Percentiles rank a stretch among this genome's conserved stretches.
phyloP scores from a whole-genome alignment of 2,797 vertebrate genomes.

The Liparis tanakae region DNA sequence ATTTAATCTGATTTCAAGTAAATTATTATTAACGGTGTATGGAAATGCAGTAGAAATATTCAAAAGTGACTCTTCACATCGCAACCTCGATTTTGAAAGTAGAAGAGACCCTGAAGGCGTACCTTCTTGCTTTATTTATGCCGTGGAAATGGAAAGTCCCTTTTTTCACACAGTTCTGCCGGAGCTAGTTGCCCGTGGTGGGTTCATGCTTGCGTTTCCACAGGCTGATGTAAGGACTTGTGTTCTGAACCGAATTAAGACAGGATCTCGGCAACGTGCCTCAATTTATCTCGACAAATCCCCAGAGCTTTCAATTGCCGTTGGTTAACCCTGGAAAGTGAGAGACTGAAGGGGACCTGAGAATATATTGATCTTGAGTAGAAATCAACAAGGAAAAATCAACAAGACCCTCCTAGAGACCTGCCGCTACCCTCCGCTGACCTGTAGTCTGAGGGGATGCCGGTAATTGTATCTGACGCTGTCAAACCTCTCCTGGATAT shows the following conservation, averaged over 20 bases:
- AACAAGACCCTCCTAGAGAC: constrained; percentile 47
- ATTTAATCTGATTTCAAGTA: constrained; percentile 35
- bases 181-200: constrained; percentile 7
- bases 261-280: constrained; percentile 58
- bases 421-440: background rate
- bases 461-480: constrained; percentile 21
- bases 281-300: constrained; percentile 64
- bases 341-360: constrained; percentile 44
- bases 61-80: constrained; percentile 42
- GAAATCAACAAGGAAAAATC: constrained; percentile 67
- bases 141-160: constrained; percentile 38
- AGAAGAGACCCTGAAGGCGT: constrained; percentile 31
- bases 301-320: constrained; percentile 54
- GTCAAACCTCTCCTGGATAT: constrained; percentile 17
- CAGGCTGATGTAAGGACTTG: constrained; percentile 38
- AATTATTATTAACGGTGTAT: constrained; percentile 59
- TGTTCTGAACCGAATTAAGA: constrained; percentile 65
- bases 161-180: constrained; percentile 17
- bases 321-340: constrained; percentile 66
- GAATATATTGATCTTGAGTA: constrained; percentile 65
- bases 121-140: constrained; percentile 29
- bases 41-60: constrained; percentile 45
- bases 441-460: constrained; percentile 30
- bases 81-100: constrained; percentile 42
- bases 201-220: constrained; percentile 29